A percentile compares a stretch with the other conserved stretches of the same genome.
Conservation (phyloP, 2,888 invertebrate species). For the Oscheius sp. region DNA sequence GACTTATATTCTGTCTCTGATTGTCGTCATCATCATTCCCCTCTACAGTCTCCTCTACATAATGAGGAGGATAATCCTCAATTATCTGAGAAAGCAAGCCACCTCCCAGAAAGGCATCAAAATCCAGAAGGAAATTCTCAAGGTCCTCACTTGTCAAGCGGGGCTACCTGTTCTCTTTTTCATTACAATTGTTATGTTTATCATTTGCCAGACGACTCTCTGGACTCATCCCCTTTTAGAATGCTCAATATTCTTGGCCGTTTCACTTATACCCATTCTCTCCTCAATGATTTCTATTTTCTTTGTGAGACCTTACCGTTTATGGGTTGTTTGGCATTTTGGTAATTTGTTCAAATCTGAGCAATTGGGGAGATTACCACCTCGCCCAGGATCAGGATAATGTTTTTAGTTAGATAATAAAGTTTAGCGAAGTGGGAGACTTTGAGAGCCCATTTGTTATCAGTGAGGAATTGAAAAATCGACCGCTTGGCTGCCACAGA, state of each 20-base stretch:
- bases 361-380: background rate
- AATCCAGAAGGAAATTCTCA: constrained; percentile 8
- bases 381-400: constrained; percentile 4
- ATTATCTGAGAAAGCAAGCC: constrained; percentile 12
- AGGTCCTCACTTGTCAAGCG: constrained; percentile 26
- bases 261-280: constrained; percentile 26
- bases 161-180: constrained; percentile 16
- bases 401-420: too few species aligned
- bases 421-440: too few species aligned
- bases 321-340: constrained; percentile 25
- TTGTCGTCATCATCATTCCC: constrained; percentile 5
- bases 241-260: constrained; percentile 14
- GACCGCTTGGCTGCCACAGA: too few species aligned
- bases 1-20: background rate
- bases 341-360: background rate
- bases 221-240: constrained; percentile 17
- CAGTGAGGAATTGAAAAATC: too few species aligned
- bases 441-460: too few species aligned
- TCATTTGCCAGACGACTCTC: background rate
- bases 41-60: constrained; percentile 9
- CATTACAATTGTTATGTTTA: background rate
- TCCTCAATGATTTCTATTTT: constrained; percentile 8
- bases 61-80: constrained; percentile 14
- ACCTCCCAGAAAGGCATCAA: constrained; percentile 19
- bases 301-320: constrained; percentile 22